These are phyloP conservation scores for Girardinichthys multiradiatus DNA, from an alignment of 2,113 vertebrate genomes.

Conservation along the genomic window DNA sequence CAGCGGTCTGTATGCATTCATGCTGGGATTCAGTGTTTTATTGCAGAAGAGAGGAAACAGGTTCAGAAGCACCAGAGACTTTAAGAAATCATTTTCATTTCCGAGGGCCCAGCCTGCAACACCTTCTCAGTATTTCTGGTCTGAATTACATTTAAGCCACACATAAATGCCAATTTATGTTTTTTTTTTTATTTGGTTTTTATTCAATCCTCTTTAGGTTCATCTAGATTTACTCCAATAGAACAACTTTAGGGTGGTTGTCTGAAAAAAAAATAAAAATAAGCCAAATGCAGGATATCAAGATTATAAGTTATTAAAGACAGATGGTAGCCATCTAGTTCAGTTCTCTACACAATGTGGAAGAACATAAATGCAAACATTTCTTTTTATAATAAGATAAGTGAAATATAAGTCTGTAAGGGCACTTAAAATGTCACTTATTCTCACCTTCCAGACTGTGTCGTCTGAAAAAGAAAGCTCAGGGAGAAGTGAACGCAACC, in stretches of 20 bases:
- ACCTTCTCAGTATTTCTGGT: neutral
- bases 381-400: too few species aligned
- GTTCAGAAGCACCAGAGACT: too few species aligned
- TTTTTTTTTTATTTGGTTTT: neutral
- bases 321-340: neutral
- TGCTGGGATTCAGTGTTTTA: neutral
- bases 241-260: neutral
- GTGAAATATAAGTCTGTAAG: neutral
- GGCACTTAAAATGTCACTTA: neutral
- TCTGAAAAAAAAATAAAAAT: neutral
- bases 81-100: too few species aligned
- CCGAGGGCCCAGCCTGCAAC: too few species aligned
- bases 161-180: neutral
- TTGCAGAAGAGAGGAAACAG: too few species aligned
- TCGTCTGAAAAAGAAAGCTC: slow-evolving; percentile 96
- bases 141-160: neutral
- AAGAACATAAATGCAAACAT: neutral
- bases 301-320: neutral
- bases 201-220: neutral
- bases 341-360: neutral
- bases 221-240: neutral
- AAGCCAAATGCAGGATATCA: neutral
- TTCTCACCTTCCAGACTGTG: slow-evolving; percentile 84
- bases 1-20: neutral
- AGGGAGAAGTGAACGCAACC: slow-evolving; percentile 95